Base-by-base conservation (phyloP, 1,140 invertebrate genomes). In the Rhynchophorus ferrugineus region DNA sequence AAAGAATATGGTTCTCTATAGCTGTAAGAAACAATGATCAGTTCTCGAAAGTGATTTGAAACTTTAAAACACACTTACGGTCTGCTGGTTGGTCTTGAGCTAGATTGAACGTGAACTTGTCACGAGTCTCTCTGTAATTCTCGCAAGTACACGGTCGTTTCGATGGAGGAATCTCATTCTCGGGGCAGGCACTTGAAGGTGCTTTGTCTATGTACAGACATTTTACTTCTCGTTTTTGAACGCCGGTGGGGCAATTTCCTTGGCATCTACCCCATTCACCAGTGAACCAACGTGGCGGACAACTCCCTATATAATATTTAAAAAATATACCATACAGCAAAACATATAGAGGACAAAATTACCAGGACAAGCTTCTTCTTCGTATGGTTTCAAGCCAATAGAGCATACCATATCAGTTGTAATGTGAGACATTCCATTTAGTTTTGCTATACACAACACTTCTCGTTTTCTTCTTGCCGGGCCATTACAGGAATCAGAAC, bases 181-280 rank as follows among this genome's bases (percentile, higher is more conserved):
- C 59, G 22, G 52, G 44, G 49, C 68, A 69, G 20, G 24, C 21
- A 45, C 57, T 64, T 1, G 62, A 61, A 34, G 59, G 47, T 24
- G 50, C 57, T 36, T 64, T 66, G 18, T 77, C 67, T 22, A 70
- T 67, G 56, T 77, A 74, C 44, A 84, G 49, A 65, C 82, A 85
- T 50, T 68, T 72, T 0, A 83, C 73, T 49, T 79, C 71, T 57
- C 82, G 62, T 38, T 72, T 74, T 61, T 85, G 82, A 2, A 71
- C 62, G 5, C 82, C 83, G 22, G 72, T 72, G 33, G 77, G 78
- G 61, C 82, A 82, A 5, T 16, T 52, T 20, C 61, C 70, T 9
- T 78, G 75, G 58, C 79, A 79, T 66, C 69, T 59, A 35, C 77
- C 71, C 81, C 81, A 84, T 29, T 83, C 79, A 1, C 76, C 76